phyloP scores from a whole-genome alignment of 2,888 invertebrate species.

The Cryptus armator region DNA sequence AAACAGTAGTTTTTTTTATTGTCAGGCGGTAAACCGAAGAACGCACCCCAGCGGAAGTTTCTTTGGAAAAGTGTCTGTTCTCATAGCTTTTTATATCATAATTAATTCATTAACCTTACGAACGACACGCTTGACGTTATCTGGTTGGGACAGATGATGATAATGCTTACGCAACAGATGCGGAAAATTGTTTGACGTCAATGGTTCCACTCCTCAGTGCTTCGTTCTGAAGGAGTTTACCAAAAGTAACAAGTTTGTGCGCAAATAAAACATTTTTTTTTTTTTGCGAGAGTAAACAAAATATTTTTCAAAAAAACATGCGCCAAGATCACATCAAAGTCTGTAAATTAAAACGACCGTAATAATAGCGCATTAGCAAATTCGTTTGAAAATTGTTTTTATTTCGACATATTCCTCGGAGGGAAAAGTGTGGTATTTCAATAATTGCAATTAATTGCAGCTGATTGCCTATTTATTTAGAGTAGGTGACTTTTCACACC shows the following conservation, averaged over 20 bases:
- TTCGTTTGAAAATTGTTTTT: too few relatives aligned
- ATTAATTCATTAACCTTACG: conserved; percentile 30
- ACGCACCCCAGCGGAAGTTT: conserved; percentile 27
- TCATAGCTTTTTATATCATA: conserved; percentile 43
- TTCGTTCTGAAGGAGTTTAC: neutral
- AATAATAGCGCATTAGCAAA: too few relatives aligned
- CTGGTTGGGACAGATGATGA: neutral
- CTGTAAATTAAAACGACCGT: too few relatives aligned
- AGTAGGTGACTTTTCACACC: too few relatives aligned
- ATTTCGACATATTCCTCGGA: too few relatives aligned
- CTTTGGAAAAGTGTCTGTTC: conserved; percentile 2
- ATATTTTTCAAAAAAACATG: too few relatives aligned
- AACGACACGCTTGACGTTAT: neutral
- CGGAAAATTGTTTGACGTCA: conserved; percentile 1
- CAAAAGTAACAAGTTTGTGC: neutral
- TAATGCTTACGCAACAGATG: conserved; percentile 37
- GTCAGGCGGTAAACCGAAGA: neutral
- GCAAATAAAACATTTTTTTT: neutral
- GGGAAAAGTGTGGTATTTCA: too few relatives aligned
- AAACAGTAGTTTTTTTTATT: neutral
- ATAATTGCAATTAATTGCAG: too few relatives aligned
- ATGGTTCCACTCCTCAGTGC: neutral
- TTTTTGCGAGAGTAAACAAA: neutral
- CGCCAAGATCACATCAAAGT: too few relatives aligned
- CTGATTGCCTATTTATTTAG: too few relatives aligned